Percentiles rank a stretch among this genome's conserved stretches.
phyloP scores from a whole-genome alignment of 2,797 vertebrate species.

The Clarias fuscus region DNA sequence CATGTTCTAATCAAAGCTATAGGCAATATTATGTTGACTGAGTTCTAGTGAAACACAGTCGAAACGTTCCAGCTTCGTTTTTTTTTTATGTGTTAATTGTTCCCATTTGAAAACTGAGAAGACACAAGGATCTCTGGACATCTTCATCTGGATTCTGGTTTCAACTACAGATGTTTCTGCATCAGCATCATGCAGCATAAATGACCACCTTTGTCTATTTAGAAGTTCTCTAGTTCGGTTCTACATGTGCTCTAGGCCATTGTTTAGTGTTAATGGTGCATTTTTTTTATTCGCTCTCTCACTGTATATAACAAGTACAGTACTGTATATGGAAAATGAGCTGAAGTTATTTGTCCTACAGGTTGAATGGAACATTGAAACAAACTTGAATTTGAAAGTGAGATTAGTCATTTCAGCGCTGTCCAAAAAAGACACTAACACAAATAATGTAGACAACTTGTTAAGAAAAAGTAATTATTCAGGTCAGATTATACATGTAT shows the following conservation, averaged over 20 bases:
- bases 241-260: too few relatives aligned
- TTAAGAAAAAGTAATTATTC: background rate
- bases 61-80: background rate
- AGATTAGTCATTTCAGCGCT: background rate
- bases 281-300: too few relatives aligned
- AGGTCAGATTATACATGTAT: too few relatives aligned
- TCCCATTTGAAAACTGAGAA: too few relatives aligned
- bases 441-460: background rate
- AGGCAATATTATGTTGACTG: background rate
- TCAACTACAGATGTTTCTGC: background rate
- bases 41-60: background rate
- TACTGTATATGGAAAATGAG: background rate
- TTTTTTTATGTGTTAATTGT: background rate
- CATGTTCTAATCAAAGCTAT: too few relatives aligned
- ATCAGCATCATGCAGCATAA: background rate
- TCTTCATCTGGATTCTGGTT: too few relatives aligned
- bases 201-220: background rate
- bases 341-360: background rate
- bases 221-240: background rate
- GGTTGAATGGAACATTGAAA: background rate
- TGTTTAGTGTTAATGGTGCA: too few relatives aligned
- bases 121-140: too few relatives aligned
- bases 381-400: background rate
- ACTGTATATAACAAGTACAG: background rate
- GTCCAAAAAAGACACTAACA: background rate